Evolutionary conservation across 2,113 vertebrate species (phyloP).

Genomic region (Semnopithecus entellus): DNA sequence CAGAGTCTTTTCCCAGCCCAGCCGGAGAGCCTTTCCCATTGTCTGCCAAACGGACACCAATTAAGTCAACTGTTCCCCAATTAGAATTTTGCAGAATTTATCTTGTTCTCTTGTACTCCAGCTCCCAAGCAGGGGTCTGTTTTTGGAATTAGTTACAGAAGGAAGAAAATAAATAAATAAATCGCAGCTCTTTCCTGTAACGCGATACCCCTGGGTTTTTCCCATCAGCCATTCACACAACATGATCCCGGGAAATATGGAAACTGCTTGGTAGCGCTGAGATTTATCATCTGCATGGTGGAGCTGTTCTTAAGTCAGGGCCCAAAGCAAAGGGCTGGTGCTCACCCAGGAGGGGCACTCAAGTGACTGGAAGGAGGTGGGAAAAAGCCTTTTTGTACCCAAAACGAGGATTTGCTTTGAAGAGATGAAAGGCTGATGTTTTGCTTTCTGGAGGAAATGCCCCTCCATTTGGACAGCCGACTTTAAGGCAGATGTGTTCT

Average conservation of each 20-base stretch:
- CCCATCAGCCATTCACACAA: slow-evolving; percentile 89
- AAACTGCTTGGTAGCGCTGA: slow-evolving; percentile 82
- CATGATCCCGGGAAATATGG: slow-evolving; percentile 88
- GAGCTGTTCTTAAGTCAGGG: neutral
- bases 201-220: slow-evolving; percentile 94
- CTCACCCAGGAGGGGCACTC: neutral
- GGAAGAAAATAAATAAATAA: slow-evolving; percentile 87
- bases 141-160: slow-evolving; percentile 92
- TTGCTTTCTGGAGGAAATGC: slow-evolving; percentile 69
- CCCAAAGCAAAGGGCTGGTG: neutral
- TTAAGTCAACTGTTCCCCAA: slow-evolving; percentile 99
- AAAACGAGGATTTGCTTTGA: slow-evolving; percentile 54
- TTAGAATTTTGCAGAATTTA: slow-evolving; percentile 97
- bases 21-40: slow-evolving; percentile 93
- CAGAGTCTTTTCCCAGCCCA: slow-evolving; percentile 92
- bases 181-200: slow-evolving; percentile 94
- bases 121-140: slow-evolving; percentile 86
- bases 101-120: slow-evolving; percentile 90
- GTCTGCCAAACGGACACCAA: slow-evolving; percentile 98
- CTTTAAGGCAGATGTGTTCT: slow-evolving; percentile 72
- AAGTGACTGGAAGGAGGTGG: neutral
- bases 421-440: slow-evolving; percentile 67
- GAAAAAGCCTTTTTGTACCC: slow-evolving; percentile 39
- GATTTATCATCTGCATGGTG: slow-evolving; percentile 62
- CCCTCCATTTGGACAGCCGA: slow-evolving; percentile 48